These are phyloP conservation scores for Mamestra brassicae DNA, from an alignment of 2,888 invertebrate genomes.

Conservation along the genomic window DNA sequence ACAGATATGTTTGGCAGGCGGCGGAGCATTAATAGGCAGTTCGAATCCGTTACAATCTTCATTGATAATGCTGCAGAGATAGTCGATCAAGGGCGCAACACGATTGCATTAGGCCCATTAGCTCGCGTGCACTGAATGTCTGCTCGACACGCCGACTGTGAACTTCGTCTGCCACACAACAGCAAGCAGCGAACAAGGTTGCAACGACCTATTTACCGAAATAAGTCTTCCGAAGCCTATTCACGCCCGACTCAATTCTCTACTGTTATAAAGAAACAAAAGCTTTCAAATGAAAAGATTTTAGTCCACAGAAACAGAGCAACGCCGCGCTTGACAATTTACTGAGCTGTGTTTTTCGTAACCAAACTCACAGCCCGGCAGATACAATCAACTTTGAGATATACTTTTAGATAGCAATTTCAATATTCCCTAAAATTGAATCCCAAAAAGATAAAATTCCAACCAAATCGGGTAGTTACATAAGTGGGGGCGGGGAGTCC, in stretches of 20 bases:
- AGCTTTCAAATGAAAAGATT: slow-evolving; percentile 51
- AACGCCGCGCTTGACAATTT: slow-evolving; percentile 27
- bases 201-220: slow-evolving; percentile 61
- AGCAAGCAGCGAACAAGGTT: slow-evolving; percentile 50
- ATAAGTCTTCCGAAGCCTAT: slow-evolving; percentile 54
- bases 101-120: slow-evolving; percentile 75
- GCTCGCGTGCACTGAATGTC: slow-evolving; percentile 63
- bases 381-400: slow-evolving; percentile 54
- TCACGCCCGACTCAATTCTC: slow-evolving; percentile 44
- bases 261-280: slow-evolving; percentile 60
- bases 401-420: slow-evolving; percentile 69
- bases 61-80: slow-evolving; percentile 71
- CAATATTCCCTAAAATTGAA: slow-evolving; percentile 76
- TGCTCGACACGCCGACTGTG: slow-evolving; percentile 33
- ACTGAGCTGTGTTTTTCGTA: slow-evolving; percentile 24
- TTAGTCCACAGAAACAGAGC: slow-evolving; percentile 18
- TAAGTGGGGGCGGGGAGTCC: slow-evolving; percentile 84
- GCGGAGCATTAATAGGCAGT: slow-evolving; percentile 32
- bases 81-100: slow-evolving; percentile 71
- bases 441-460: slow-evolving; percentile 75
- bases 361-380: slow-evolving; percentile 31
- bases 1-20: slow-evolving; percentile 38
- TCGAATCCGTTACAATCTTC: slow-evolving; percentile 62
- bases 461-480: slow-evolving; percentile 84
- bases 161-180: slow-evolving; percentile 39